phyloP scores from a whole-genome alignment of 2,113 vertebrate genomes.

The Sclerurus mexicanus region DNA sequence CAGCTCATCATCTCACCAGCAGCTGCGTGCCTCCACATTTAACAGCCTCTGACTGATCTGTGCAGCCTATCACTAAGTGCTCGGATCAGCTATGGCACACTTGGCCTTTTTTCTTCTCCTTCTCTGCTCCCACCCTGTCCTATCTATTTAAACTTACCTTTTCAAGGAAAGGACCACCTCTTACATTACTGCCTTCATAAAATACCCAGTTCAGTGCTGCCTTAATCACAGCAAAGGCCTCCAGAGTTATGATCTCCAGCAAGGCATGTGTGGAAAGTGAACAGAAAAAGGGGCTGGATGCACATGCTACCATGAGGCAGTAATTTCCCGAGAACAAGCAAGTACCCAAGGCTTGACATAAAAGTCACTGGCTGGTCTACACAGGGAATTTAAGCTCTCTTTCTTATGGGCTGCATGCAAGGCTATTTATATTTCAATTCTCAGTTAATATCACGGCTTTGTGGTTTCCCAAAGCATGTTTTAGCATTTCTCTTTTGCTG shows the following conservation, averaged over 20 bases:
- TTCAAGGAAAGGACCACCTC: neutral
- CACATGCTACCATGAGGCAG: rapidly evolving
- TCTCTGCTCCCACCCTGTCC: neutral
- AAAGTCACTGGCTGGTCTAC: neutral
- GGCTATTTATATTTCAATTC: neutral
- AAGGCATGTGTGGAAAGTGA: rapidly evolving
- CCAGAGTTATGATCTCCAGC: neutral
- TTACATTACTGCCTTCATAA: rapidly evolving
- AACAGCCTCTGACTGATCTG: neutral
- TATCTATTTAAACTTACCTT: neutral
- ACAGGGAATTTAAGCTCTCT: neutral
- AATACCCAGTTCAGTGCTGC: neutral
- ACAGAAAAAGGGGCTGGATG: neutral
- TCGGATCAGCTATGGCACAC: neutral
- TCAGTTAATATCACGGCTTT: neutral
- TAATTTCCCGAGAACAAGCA: neutral
- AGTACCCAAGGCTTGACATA: neutral
- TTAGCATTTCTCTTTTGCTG: neutral
- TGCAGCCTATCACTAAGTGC: neutral
- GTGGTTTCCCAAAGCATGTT: neutral
- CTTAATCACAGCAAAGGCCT: neutral
- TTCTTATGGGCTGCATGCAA: neutral
- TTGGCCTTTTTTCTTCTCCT: neutral
- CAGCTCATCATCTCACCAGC: neutral
- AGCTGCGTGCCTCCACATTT: neutral